Evolutionary conservation across 2,797 vertebrate species (phyloP).

Genomic region (Tragopan temminckii): DNA sequence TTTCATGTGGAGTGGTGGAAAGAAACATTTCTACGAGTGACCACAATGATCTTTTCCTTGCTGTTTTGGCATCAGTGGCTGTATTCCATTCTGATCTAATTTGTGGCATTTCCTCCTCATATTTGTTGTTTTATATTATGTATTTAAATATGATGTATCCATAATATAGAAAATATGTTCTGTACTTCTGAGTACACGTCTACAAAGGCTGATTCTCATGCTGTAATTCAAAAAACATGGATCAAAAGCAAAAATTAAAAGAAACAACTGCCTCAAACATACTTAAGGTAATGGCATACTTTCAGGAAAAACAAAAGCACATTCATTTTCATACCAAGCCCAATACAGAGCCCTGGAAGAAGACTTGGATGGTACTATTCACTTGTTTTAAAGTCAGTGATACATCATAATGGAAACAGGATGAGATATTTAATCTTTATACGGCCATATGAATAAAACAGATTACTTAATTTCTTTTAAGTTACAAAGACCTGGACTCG

Average conservation of each 20-base stretch:
- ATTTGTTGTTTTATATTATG: conserved; percentile 53
- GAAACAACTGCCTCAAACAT: neutral
- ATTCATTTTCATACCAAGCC: neutral
- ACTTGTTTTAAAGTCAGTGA: neutral
- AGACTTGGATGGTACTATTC: conserved; percentile 10
- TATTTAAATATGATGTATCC: conserved; percentile 52
- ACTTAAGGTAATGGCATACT: neutral
- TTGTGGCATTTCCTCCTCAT: conserved; percentile 54
- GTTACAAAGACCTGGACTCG: conserved; percentile 34
- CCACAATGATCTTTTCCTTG: conserved; percentile 3
- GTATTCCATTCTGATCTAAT: conserved; percentile 56
- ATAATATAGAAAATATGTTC: conserved; percentile 48
- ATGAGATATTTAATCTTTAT: conserved; percentile 53
- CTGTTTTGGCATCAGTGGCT: neutral
- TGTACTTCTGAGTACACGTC: neutral
- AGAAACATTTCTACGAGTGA: neutral
- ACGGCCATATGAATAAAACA: conserved; percentile 54
- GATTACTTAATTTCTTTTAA: conserved; percentile 69
- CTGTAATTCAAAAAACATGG: conserved; percentile 57
- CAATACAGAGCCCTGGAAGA: neutral
- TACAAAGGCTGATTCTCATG: conserved; percentile 47
- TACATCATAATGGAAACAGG: neutral
- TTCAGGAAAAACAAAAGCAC: neutral
- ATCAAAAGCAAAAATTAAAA: neutral
- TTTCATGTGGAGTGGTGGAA: neutral